A percentile compares a stretch with the other conserved stretches of the same genome.
phyloP scores from a whole-genome alignment of 1,140 invertebrate genomes.

The Drosophila aff. region DNA sequence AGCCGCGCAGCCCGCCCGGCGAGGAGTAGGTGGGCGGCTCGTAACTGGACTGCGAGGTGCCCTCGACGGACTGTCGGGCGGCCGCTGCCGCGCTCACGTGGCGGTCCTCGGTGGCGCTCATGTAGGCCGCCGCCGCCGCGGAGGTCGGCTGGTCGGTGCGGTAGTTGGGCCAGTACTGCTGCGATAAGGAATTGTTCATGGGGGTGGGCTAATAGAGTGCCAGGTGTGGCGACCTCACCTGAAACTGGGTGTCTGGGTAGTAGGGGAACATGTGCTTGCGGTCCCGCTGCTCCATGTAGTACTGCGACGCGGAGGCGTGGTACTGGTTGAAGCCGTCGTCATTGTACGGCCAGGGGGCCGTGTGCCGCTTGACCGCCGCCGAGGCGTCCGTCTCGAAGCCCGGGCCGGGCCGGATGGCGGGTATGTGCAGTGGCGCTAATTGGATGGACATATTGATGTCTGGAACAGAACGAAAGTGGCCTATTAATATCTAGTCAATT shows the following conservation, averaged over 20 bases:
- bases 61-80: constrained; percentile 83
- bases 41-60: constrained; percentile 84
- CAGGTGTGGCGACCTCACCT: constrained; percentile 63
- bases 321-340: constrained; percentile 83
- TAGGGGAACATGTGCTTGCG: constrained; percentile 83
- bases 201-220: neutral
- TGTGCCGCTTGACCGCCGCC: constrained; percentile 80
- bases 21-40: constrained; percentile 84
- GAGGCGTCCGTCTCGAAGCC: constrained; percentile 82
- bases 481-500: constrained; percentile 6
- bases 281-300: constrained; percentile 82
- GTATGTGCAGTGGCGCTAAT: constrained; percentile 85
- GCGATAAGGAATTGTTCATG: constrained; percentile 51
- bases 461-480: constrained; percentile 30
- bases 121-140: constrained; percentile 77
- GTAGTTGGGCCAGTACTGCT: constrained; percentile 82
- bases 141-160: constrained; percentile 75
- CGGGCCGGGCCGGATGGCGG: constrained; percentile 82
- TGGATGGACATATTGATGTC: constrained; percentile 83
- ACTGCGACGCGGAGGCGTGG: constrained; percentile 70
- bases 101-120: constrained; percentile 80
- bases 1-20: constrained; percentile 78
- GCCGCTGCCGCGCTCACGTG: constrained; percentile 78
- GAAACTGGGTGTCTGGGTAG: constrained; percentile 84
- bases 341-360: constrained; percentile 83